Evolutionary conservation across 2,888 invertebrate genomes (phyloP).

Genomic region (Nomada hirtipes): DNA sequence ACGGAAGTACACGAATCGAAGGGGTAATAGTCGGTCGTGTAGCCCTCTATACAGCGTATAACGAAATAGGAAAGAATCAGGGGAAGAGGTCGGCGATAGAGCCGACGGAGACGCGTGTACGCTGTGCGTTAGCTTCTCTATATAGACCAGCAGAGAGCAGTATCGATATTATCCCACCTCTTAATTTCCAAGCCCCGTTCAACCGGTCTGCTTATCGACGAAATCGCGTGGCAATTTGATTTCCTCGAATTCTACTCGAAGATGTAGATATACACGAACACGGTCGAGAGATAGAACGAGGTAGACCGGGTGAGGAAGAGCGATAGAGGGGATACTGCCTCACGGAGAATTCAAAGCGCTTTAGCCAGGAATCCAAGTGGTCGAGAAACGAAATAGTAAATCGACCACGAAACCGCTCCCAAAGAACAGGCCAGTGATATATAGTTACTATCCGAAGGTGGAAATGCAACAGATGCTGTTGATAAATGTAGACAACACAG

Average conservation of each 20-base stretch:
- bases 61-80: conserved; percentile 16
- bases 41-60: conserved; percentile 1
- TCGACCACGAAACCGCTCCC: conserved; percentile 46
- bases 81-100: not conserved
- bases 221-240: not conserved
- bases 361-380: conserved; percentile 18
- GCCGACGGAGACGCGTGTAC: not conserved
- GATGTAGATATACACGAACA: conserved; percentile 49
- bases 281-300: not conserved
- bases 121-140: not conserved
- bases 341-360: conserved; percentile 11
- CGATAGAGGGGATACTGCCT: not conserved
- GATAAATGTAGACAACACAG: conserved; percentile 20
- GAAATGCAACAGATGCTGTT: conserved; percentile 55
- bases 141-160: not conserved
- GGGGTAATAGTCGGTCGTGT: conserved; percentile 51
- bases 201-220: conserved; percentile 9
- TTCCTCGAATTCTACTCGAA: conserved; percentile 5
- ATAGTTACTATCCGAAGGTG: conserved; percentile 26
- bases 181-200: conserved; percentile 13
- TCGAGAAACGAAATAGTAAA: conserved; percentile 27
- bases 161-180: not conserved
- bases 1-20: conserved; percentile 54
- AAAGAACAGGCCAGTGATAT: conserved; percentile 65
- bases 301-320: not conserved